Conservation (phyloP, 2,888 invertebrate genomes). For the Meta bourneti region DNA sequence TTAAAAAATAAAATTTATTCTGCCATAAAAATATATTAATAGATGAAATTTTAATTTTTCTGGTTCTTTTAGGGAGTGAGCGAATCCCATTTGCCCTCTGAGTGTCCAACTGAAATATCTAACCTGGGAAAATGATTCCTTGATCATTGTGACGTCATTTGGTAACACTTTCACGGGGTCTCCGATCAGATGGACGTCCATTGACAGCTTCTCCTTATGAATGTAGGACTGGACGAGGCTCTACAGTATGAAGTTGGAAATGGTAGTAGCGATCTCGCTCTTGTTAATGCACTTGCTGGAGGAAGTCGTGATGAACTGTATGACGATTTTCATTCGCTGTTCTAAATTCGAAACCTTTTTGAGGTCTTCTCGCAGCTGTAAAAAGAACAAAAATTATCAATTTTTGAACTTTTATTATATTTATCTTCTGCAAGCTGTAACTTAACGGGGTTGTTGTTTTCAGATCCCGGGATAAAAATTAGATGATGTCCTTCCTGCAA, state of each 20-base stretch:
- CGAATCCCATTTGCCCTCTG: neutral
- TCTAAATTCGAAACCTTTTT: neutral
- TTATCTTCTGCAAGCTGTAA: too few relatives aligned
- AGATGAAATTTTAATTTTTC: too few relatives aligned
- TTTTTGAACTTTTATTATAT: neutral
- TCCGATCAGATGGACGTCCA: conserved; percentile 31
- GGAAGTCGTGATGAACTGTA: conserved; percentile 6
- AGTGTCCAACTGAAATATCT: neutral
- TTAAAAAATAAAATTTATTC: neutral
- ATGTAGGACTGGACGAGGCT: conserved; percentile 1
- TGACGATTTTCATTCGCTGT: conserved; percentile 3
- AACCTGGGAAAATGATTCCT: conserved; percentile 34
- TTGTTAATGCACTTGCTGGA: conserved; percentile 15
- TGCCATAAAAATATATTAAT: neutral
- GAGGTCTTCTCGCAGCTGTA: conserved; percentile 42
- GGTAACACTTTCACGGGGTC: conserved; percentile 35
- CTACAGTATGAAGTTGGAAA: conserved; percentile 10
- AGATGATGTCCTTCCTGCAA: too few relatives aligned
- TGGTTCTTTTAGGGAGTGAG: too few relatives aligned
- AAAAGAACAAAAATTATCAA: neutral
- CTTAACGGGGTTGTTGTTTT: too few relatives aligned
- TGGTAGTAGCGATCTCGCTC: conserved; percentile 12
- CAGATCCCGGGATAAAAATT: too few relatives aligned
- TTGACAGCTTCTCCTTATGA: conserved; percentile 17
- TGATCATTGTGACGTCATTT: conserved; percentile 49